phyloP scores from a whole-genome alignment of 2,888 invertebrate species.

The Athetis lepigone region DNA sequence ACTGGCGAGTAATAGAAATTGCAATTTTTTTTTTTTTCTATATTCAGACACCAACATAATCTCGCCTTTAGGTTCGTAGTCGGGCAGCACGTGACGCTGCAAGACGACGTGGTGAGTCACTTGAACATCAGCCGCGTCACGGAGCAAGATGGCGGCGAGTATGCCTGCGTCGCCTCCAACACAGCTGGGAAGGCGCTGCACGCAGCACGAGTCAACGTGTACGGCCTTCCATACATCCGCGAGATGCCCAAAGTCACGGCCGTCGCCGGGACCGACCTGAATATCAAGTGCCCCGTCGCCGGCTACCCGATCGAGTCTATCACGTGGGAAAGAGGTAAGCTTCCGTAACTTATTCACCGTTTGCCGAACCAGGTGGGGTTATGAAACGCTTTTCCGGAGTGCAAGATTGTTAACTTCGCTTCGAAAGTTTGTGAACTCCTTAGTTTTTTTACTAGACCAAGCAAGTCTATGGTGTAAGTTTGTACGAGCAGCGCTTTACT shows the following conservation, averaged over 20 bases:
- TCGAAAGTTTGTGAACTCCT: constrained; percentile 42
- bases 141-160: constrained; percentile 97
- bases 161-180: constrained; percentile 96
- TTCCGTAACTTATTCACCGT: constrained; percentile 52
- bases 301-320: constrained; percentile 97
- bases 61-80: constrained; percentile 93
- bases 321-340: constrained; percentile 96
- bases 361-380: constrained; percentile 39
- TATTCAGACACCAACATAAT: constrained; percentile 58
- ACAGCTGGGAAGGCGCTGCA: constrained; percentile 95
- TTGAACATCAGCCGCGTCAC: constrained; percentile 96
- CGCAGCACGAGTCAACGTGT: constrained; percentile 96
- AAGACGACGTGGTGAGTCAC: constrained; percentile 98
- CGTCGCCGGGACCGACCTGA: constrained; percentile 95
- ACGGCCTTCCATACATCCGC: constrained; percentile 96
- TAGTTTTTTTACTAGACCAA: constrained; percentile 38
- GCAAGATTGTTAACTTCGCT: constrained; percentile 48
- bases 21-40: constrained; percentile 33
- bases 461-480: constrained; percentile 42
- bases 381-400: constrained; percentile 36
- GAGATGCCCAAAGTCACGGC: constrained; percentile 97
- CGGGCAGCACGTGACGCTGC: constrained; percentile 97
- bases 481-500: constrained; percentile 39
- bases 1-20: constrained; percentile 19
- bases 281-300: constrained; percentile 97